Evolutionary conservation across 2,113 vertebrate species (phyloP), one percentile per base, ranked within the genome.

Genomic region (Xenopus borealis): DNA sequence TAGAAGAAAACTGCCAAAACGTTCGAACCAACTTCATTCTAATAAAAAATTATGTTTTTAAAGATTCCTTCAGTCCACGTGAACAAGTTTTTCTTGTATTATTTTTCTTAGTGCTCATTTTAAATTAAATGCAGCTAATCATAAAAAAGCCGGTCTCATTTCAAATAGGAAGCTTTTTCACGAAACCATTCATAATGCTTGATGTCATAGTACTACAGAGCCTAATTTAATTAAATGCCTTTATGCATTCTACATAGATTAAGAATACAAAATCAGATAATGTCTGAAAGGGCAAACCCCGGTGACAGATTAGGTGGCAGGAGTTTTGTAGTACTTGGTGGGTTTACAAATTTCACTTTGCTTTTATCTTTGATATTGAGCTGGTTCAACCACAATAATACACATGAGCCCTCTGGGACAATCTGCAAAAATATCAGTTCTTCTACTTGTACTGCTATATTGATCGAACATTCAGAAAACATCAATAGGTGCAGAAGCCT

Each of bases 301-400:
- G 66, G 50, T 75, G 66, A 75, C 66, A 69, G 58, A 75, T 69
- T 52, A 75, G 40, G n/a, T 75, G 65, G 46, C 57, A 40, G 17
- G 7, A 62, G 59, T 75, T 65, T 68, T 75, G 18, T 62, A 69
- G 50, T 75, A 69, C 44, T 52, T 68, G 73, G 69, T 17, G 45
- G 65, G 47, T 75, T 62, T 69, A 69, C 66, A 75, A 69, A 75
- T 69, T 40, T 75, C 73, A 62, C 73, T 50, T 62, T 75, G 58
- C 73, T 69, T 75, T 75, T 75, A 69, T 75, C 73, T 75, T 53
- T 69, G 30, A 58, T 75, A 75, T 69, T 68, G 73, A 69, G 46
- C 47, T 69, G 44, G 57, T 23, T 75, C 57, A 62, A 68, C 44
- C 58, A 30, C 72, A 69, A 69, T 66, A 75, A 69, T 75, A 44